Evolutionary conservation across 2,797 vertebrate species (phyloP).

Genomic region (Anisognathus igniventris): DNA sequence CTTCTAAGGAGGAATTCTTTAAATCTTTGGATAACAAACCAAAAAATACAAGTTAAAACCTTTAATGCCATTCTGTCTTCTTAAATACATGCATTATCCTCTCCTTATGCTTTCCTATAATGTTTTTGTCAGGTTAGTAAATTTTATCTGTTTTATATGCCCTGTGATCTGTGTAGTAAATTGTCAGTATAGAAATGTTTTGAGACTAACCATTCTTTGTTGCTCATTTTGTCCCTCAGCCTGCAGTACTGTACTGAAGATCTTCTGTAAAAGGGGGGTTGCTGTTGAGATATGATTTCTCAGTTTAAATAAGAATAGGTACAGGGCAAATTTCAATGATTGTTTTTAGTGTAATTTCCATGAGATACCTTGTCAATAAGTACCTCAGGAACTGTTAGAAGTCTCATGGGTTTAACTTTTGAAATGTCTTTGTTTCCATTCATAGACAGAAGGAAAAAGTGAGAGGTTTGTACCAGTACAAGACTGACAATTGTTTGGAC

Average conservation of each 20-base stretch:
- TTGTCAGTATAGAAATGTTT: background rate
- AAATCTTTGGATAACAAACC: background rate
- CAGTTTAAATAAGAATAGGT: background rate
- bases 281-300: background rate
- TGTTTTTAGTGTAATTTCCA: background rate
- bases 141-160: background rate
- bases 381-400: background rate
- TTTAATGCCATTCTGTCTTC: background rate
- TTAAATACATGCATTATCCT: background rate
- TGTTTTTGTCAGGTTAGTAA: background rate
- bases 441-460: background rate
- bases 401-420: constrained; percentile 9
- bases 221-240: background rate
- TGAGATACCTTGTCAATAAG: background rate
- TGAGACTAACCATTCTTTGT: background rate
- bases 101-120: background rate
- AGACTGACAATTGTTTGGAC: background rate
- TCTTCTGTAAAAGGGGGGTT: background rate
- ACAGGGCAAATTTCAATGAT: background rate
- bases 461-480: background rate
- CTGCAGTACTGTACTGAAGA: background rate
- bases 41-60: background rate
- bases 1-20: background rate
- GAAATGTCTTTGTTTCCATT: constrained; percentile 5
- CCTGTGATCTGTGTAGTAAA: background rate